Evolutionary conservation across 2,797 vertebrate species (phyloP).

Genomic region (Parotocinclus haroldoi): DNA sequence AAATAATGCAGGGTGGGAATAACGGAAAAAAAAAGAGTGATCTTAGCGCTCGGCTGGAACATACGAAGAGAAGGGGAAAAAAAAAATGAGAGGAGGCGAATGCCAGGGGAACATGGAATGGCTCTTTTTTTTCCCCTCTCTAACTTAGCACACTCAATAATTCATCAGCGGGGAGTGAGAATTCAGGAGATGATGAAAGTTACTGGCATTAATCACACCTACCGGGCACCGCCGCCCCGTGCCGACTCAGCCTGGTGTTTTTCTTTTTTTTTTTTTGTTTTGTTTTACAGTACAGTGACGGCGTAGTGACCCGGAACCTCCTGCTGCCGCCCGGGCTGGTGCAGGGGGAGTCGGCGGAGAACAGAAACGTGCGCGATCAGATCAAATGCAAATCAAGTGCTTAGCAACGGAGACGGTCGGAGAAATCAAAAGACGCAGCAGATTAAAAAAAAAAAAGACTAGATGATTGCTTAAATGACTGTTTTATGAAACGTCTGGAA

Average conservation of each 20-base stretch:
- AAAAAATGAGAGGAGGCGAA: background rate
- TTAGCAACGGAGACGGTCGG: slow-evolving; percentile 10
- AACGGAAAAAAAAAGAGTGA: slow-evolving; percentile 39
- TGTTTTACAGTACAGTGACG: too few species aligned
- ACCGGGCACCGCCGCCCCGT: background rate
- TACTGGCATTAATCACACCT: slow-evolving; percentile 23
- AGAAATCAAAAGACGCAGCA: slow-evolving; percentile 2
- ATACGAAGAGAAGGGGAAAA: background rate
- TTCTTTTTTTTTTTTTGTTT: too few species aligned
- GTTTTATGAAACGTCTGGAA: too few species aligned
- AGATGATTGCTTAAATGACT: too few species aligned
- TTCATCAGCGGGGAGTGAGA: slow-evolving; percentile 13
- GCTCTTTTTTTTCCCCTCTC: slow-evolving; percentile 16
- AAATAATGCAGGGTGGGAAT: slow-evolving; percentile 73
- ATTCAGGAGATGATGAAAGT: slow-evolving; percentile 18
- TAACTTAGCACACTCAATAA: slow-evolving; percentile 22
- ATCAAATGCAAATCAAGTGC: slow-evolving; percentile 13
- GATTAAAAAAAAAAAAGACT: too few species aligned
- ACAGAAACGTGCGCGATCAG: background rate
- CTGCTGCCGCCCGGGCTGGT: background rate
- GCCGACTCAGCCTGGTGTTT: background rate
- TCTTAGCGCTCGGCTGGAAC: slow-evolving; percentile 12
- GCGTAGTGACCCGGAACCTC: background rate
- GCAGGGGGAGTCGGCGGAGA: background rate
- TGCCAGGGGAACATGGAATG: slow-evolving; percentile 8